phyloP scores from a whole-genome alignment of 2,888 invertebrate species.

The Harpalus rubripes region DNA sequence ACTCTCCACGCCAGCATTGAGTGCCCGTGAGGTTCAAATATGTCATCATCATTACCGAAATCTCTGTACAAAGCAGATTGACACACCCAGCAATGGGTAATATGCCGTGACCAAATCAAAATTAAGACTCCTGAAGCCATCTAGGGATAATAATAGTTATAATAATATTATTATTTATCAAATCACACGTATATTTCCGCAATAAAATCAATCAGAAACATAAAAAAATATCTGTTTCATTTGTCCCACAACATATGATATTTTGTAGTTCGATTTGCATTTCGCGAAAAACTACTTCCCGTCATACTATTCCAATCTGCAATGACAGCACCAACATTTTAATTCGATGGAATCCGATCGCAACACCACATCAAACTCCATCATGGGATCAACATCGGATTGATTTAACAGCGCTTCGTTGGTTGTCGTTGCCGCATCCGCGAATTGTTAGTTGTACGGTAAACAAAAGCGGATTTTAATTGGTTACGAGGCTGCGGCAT shows the following conservation, averaged over 20 bases:
- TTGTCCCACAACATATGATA: not conserved
- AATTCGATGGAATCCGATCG: conserved; percentile 24
- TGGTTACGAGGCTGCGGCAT: not conserved
- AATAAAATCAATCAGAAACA: too few relatives aligned
- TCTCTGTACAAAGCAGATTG: too few relatives aligned
- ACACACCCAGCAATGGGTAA: too few relatives aligned
- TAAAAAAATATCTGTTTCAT: not conserved
- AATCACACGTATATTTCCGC: too few relatives aligned
- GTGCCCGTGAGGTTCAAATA: too few relatives aligned
- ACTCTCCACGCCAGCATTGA: too few relatives aligned
- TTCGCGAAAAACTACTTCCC: not conserved
- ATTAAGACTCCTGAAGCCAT: too few relatives aligned
- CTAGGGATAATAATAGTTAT: too few relatives aligned
- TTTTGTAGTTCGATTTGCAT: not conserved
- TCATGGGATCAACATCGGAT: conserved; percentile 6
- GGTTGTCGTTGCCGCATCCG: not conserved
- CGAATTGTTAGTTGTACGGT: conserved; percentile 26
- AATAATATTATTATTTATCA: too few relatives aligned
- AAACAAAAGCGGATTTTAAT: conserved; percentile 32
- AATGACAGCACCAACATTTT: conserved; percentile 14
- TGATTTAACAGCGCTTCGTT: not conserved
- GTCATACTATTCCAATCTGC: conserved; percentile 21
- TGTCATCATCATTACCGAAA: too few relatives aligned
- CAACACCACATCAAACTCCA: conserved; percentile 28
- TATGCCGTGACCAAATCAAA: too few relatives aligned